Percentiles rank a stretch among this genome's conserved stretches.
Conservation (phyloP, 2,113 vertebrate species). For the Ochotona princeps region DNA sequence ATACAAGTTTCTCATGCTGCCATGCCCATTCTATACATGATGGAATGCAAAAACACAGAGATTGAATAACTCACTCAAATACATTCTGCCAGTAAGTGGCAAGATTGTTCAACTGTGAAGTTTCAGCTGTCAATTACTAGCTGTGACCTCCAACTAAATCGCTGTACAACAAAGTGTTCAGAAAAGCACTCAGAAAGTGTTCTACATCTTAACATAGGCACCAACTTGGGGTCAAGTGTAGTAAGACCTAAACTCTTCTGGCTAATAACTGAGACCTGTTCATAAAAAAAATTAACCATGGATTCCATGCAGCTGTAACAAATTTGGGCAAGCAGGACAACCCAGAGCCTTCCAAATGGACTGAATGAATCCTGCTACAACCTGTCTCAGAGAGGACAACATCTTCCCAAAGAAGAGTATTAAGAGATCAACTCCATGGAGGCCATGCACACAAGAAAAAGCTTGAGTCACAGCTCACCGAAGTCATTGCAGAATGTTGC, state of each 20-base stretch:
- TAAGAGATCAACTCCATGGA: background rate
- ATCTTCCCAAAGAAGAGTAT: background rate
- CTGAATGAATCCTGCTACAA: accelerated
- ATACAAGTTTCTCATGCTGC: background rate
- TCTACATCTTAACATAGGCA: background rate
- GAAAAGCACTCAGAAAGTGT: background rate
- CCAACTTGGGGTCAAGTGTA: background rate
- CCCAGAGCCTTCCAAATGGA: background rate
- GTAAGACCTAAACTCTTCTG: background rate
- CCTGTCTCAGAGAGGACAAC: no score
- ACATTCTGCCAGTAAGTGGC: background rate
- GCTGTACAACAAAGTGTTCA: background rate
- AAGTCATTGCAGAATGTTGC: background rate
- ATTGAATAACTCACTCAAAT: background rate
- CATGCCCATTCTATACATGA: background rate
- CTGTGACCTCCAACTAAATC: background rate
- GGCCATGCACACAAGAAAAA: background rate
- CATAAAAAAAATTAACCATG: background rate
- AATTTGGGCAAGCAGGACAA: background rate
- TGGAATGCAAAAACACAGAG: background rate
- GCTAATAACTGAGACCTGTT: background rate
- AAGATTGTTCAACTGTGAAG: background rate
- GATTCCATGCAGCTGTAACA: background rate
- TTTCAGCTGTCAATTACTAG: no score
- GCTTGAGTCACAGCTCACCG: background rate